Evolutionary conservation across 2,888 invertebrate species (phyloP).

Genomic region (Halictus ligatus): DNA sequence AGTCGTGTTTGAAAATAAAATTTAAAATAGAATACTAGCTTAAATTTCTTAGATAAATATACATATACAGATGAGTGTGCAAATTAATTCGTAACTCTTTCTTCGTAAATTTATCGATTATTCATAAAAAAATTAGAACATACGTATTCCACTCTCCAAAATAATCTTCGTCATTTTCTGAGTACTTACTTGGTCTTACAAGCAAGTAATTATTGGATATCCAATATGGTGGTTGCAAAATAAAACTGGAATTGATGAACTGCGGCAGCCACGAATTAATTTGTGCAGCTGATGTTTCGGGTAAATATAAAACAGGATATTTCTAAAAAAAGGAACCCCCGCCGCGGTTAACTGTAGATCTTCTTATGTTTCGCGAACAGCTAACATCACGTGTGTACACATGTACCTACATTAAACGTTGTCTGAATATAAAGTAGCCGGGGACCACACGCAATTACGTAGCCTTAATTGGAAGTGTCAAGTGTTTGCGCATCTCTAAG

Average conservation of each 20-base stretch:
- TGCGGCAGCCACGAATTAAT: no score
- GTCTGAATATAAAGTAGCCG: constrained; percentile 37
- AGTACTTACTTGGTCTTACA: no score
- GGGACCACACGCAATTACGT: constrained; percentile 38
- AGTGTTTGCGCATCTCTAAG: constrained; percentile 49
- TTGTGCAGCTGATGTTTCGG: background rate
- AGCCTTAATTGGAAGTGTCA: constrained; percentile 50
- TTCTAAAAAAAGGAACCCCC: background rate
- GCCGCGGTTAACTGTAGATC: background rate
- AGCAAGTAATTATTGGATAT: background rate
- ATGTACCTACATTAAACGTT: constrained; percentile 10
- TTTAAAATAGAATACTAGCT: no score
- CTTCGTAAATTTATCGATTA: no score
- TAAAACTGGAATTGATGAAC: background rate
- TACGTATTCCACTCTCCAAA: no score
- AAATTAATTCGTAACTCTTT: no score
- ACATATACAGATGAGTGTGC: no score
- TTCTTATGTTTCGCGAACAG: constrained; percentile 7
- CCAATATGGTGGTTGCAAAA: background rate
- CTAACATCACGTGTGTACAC: background rate
- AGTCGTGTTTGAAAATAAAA: no score
- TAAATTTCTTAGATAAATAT: no score
- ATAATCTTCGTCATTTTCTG: no score
- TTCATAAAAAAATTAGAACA: no score
- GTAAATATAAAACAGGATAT: background rate